Base-by-base conservation (phyloP, 1,140 invertebrate species). In the Linepithema humile region DNA sequence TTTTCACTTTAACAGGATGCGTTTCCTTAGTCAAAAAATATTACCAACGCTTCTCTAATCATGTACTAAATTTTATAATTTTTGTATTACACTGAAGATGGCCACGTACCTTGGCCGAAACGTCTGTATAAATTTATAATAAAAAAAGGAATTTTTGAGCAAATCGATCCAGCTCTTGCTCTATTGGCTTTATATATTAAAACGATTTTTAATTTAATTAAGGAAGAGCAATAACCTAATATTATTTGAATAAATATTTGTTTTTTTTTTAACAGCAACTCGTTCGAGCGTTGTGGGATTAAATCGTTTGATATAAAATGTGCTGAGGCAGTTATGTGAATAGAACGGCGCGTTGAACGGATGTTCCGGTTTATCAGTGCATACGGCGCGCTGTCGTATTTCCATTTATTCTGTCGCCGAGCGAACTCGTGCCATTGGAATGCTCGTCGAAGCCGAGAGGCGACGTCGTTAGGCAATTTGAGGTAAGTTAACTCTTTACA, bases 281-380 rank as follows among this genome's bases (percentile, higher is more conserved):
- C 55, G 55, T 60, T 38, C 40, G 53, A 82, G 53, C 53, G 69
- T 29, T 9, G 38, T 17, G 40, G 55, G 72, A 75, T 74, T 64
- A 88, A 85, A 88, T 88, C 84, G 87, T 88, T 88, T 85, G 82
- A 89, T 88, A 64, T 65, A 43, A 64, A 80, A 80, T 80, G 50
- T 80, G 75, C 75, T 70, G 75, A 69, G 75, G 64, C 75, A 70
- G 45, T 69, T 35, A 70, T 55, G 75, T 55, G 64, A 80, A 80
- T 80, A 80, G 75, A 69, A 80, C 48, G 64, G 53, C 74, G 65
- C 87, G 84, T 88, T 84, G 85, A 89, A 89, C 72, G 87, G 77
- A 85, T 87, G 87, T 89, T 89, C 86, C 87, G 87, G 87, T 89
- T 89, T 88, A 89, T 88, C 86, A 78, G 87, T 55, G 75, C 69